Evolutionary conservation across 2,888 invertebrate species (phyloP).

Genomic region (Deilephila porcellus): DNA sequence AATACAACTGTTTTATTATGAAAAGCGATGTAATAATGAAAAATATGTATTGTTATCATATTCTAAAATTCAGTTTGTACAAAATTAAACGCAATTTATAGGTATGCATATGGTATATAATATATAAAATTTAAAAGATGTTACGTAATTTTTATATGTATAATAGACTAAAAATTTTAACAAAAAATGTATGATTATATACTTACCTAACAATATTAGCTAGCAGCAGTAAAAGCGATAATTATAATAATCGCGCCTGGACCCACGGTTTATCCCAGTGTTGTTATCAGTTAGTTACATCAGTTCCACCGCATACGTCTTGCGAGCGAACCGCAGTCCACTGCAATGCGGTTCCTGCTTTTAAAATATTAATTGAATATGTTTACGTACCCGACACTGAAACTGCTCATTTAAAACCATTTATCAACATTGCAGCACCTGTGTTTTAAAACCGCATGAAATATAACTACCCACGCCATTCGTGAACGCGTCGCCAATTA

Average conservation of each 20-base stretch:
- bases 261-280: not conserved
- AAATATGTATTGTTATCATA: too few relatives aligned
- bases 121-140: too few relatives aligned
- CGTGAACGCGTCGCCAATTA: conserved; percentile 20
- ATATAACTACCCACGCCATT: conserved; percentile 1
- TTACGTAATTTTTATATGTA: too few relatives aligned
- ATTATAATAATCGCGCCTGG: not conserved
- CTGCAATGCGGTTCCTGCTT: conserved; percentile 39
- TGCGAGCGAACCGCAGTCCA: conserved; percentile 30
- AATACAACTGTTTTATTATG: too few relatives aligned
- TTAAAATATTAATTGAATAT: conserved; percentile 40
- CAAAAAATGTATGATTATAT: too few relatives aligned
- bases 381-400: conserved; percentile 30
- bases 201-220: not conserved
- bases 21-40: too few relatives aligned
- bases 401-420: conserved; percentile 40
- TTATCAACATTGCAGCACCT: conserved; percentile 40
- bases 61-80: too few relatives aligned
- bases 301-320: conserved; percentile 5
- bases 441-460: conserved; percentile 35
- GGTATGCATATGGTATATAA: too few relatives aligned
- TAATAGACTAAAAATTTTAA: too few relatives aligned
- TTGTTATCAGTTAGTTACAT: conserved; percentile 1
- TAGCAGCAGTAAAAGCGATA: too few relatives aligned
- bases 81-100: too few relatives aligned